These are phyloP conservation scores for Porites rus DNA, from an alignment of 92 coral and sea anemone genomes.

Conservation along the genomic window DNA sequence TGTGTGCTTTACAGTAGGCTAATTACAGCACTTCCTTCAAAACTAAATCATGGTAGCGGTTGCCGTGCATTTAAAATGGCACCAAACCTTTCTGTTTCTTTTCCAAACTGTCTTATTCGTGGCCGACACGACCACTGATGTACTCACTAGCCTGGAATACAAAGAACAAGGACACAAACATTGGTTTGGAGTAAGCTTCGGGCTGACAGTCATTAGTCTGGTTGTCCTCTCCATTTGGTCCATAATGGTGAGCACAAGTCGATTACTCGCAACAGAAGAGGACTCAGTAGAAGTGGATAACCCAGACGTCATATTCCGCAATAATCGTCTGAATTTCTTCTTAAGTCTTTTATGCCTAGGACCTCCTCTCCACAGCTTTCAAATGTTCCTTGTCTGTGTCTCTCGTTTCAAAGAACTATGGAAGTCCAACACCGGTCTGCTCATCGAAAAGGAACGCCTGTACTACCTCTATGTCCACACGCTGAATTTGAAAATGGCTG, in stretches of 20 bases:
- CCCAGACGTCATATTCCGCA: slow-evolving; percentile 42
- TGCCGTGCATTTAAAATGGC: slow-evolving; percentile 31
- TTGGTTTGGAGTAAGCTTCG: slow-evolving; percentile 45
- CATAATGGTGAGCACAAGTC: slow-evolving; percentile 30
- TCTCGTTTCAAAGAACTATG: slow-evolving; percentile 26
- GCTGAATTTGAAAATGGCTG: slow-evolving; percentile 42
- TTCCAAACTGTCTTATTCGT: slow-evolving; percentile 39
- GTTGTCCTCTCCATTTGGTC: slow-evolving; percentile 40
- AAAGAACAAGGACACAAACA: background rate
- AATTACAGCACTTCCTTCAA: no score
- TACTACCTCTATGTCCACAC: slow-evolving; percentile 47
- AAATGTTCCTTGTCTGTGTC: slow-evolving; percentile 42
- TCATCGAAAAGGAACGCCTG: slow-evolving; percentile 35
- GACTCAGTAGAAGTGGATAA: slow-evolving; percentile 16
- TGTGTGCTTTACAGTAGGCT: no score
- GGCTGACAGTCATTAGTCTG: slow-evolving; percentile 1
- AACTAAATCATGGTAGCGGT: slow-evolving; percentile 3
- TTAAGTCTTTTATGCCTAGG: slow-evolving; percentile 34
- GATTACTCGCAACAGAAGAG: slow-evolving; percentile 1
- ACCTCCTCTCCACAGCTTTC: slow-evolving; percentile 38
- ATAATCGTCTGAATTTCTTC: background rate
- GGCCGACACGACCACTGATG: slow-evolving; percentile 39
- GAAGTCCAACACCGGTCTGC: slow-evolving; percentile 23
- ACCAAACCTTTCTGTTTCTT: slow-evolving; percentile 47
- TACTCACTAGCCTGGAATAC: slow-evolving; percentile 15